Conservation (phyloP, 2,888 invertebrate genomes). For the Psylliodes chrysocephalus region DNA sequence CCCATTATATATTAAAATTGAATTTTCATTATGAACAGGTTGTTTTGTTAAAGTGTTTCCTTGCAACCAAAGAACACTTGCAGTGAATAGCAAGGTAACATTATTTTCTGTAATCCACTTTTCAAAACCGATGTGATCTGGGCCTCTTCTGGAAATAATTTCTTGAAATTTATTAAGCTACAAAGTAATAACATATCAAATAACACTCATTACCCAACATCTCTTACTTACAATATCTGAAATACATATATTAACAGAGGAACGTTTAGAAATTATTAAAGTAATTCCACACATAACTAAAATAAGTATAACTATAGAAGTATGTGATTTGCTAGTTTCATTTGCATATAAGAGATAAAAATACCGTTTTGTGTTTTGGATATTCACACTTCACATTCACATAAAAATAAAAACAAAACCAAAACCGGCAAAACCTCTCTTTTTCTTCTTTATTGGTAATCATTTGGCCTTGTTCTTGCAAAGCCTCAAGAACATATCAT, state of each 20-base stretch:
- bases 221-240: constrained; percentile 22
- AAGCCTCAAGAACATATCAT: too few species aligned
- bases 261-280: constrained; percentile 10
- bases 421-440: too few species aligned
- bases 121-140: constrained; percentile 61
- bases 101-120: constrained; percentile 40
- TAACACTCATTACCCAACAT: too few species aligned
- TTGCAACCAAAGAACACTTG: constrained; percentile 86
- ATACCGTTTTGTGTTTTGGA: too few species aligned
- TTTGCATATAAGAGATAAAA: too few species aligned
- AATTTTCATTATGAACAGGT: constrained; percentile 72
- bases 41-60: constrained; percentile 73
- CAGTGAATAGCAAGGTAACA: constrained; percentile 57
- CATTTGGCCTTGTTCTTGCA: too few species aligned
- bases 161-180: constrained; percentile 53
- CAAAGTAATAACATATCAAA: constrained; percentile 35
- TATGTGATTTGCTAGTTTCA: too few species aligned
- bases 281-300: constrained; percentile 28
- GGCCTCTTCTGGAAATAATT: constrained; percentile 69
- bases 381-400: too few species aligned
- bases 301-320: too few species aligned
- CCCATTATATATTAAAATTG: constrained; percentile 87
- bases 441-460: too few species aligned
- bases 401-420: too few species aligned
- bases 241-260: not conserved